Base-by-base conservation (phyloP, 2,797 vertebrate species). In the Rhodeus uyekii region DNA sequence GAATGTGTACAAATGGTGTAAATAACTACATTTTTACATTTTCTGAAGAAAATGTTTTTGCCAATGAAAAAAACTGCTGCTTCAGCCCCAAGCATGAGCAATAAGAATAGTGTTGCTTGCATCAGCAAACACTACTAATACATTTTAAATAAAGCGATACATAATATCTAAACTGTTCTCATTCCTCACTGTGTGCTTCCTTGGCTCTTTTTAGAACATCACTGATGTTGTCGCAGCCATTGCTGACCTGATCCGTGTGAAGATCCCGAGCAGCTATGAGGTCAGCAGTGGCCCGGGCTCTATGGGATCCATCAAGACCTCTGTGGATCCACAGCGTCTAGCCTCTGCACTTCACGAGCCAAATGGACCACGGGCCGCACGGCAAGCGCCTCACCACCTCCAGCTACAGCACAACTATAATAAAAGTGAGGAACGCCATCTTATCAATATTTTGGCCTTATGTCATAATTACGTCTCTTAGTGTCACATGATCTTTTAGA, bases 241-340 rank as follows among this genome's bases (percentile, higher is more conserved):
- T 90, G 98, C 98, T 80, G 96, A 98, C 89, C 96, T 99, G 32
- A 95, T 99, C 29, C 96, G 95, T 3, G 97, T 99, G 80, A 96
- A 98, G 92, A 96, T 99, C 86, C 98, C 98, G 76, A 98, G 95
- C 93, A 98, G 98, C 91, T 99, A 99, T 1, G 98, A 99, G 91
- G 96, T 99, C 82, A 99, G 97, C 91, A 97, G 92, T 27, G 96
- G 96, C 76, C 96, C 97, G 4, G 97, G 93, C 24, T 85, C 92
- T 84, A 84, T 92, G 48, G 77, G 92, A 4, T 89, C 92, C 71
- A 87, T 89, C n/a, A 90, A 91, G 76, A 24, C 91, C 39, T 92
- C 91, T 34, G 39, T 91, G 76, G 96, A 96, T 67, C 93, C 93
- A 81, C 95, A 96, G 44, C 94, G 95, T 68, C 93, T 50, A 13